Percentiles rank a stretch among this genome's conserved stretches.
These are phyloP conservation scores for Papilio glaucus DNA, from an alignment of 1,140 invertebrate species.

Conservation along the genomic window DNA sequence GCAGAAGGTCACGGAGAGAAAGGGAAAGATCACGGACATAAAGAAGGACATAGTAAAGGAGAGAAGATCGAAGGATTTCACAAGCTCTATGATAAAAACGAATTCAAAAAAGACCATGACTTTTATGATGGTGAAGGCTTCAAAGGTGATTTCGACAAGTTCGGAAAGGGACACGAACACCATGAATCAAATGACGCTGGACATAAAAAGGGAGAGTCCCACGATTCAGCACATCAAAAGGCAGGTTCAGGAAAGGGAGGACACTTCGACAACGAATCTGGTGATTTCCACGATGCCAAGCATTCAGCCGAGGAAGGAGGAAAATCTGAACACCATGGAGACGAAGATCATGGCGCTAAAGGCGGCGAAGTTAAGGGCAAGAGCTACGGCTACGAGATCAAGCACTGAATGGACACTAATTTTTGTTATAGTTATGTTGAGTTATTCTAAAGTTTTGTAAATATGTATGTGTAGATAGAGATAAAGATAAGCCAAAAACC, in stretches of 20 bases:
- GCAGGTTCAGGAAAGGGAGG: conserved; percentile 74
- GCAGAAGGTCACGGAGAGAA: conserved; percentile 84
- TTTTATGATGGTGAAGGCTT: conserved; percentile 87
- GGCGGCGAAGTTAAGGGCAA: conserved; percentile 64
- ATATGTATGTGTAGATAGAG: conserved; percentile 68
- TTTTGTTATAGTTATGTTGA: conserved; percentile 71
- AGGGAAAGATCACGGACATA: conserved; percentile 86
- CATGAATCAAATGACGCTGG: conserved; percentile 77
- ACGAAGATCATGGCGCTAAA: conserved; percentile 73
- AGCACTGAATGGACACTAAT: conserved; percentile 60
- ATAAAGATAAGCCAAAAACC: conserved; percentile 55
- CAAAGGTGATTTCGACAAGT: conserved; percentile 84
- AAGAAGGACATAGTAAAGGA: conserved; percentile 86
- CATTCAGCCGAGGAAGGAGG: conserved; percentile 77
- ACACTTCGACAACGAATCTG: conserved; percentile 76
- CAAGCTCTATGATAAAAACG: conserved; percentile 87
- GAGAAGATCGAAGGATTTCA: conserved; percentile 87
- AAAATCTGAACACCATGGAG: conserved; percentile 68
- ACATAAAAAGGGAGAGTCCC: conserved; percentile 79
- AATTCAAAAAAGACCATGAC: conserved; percentile 88
- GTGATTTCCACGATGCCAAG: conserved; percentile 65
- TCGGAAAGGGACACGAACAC: conserved; percentile 77
- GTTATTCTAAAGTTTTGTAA: conserved; percentile 72
- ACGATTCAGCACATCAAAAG: conserved; percentile 79
- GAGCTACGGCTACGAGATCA: conserved; percentile 71